These are phyloP conservation scores for Agriopis leucophaearia DNA, from an alignment of 2,888 invertebrate genomes.

Conservation along the genomic window DNA sequence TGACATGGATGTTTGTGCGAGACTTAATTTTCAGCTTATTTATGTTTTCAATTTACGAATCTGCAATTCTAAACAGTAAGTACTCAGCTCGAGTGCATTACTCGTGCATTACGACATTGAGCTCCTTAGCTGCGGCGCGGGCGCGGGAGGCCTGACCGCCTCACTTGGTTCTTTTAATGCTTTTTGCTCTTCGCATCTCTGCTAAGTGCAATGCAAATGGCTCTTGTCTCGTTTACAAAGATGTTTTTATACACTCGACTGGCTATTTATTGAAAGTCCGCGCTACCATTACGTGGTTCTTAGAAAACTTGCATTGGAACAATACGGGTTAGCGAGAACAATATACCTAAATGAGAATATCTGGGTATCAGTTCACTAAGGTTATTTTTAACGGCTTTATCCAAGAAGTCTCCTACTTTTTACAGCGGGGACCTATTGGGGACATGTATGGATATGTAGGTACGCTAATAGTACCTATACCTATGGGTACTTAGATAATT, in stretches of 20 bases:
- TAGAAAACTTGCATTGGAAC: constrained; percentile 52
- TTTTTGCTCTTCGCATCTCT: constrained; percentile 68
- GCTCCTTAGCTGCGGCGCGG: constrained; percentile 29
- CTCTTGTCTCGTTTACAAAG: constrained; percentile 77
- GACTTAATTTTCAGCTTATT: constrained; percentile 22
- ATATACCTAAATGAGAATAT: constrained; percentile 27
- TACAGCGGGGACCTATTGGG: neutral
- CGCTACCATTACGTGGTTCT: constrained; percentile 62
- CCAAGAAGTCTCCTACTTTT: constrained; percentile 1
- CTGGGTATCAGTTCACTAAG: neutral
- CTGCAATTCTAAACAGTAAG: constrained; percentile 18
- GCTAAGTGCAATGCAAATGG: constrained; percentile 81
- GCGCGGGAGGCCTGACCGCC: constrained; percentile 63
- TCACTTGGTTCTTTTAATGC: constrained; percentile 65
- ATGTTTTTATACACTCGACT: constrained; percentile 73
- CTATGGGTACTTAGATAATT: too few species aligned
- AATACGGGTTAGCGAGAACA: constrained; percentile 40
- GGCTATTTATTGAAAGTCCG: constrained; percentile 68
- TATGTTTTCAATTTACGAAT: constrained; percentile 19
- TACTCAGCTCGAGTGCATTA: constrained; percentile 14
- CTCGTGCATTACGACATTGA: constrained; percentile 27
- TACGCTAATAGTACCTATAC: neutral
- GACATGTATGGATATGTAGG: too few species aligned
- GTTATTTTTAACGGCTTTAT: constrained; percentile 15
- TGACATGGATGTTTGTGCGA: constrained; percentile 19